Conservation (phyloP, 2,113 vertebrate species). For the Xenopus borealis region DNA sequence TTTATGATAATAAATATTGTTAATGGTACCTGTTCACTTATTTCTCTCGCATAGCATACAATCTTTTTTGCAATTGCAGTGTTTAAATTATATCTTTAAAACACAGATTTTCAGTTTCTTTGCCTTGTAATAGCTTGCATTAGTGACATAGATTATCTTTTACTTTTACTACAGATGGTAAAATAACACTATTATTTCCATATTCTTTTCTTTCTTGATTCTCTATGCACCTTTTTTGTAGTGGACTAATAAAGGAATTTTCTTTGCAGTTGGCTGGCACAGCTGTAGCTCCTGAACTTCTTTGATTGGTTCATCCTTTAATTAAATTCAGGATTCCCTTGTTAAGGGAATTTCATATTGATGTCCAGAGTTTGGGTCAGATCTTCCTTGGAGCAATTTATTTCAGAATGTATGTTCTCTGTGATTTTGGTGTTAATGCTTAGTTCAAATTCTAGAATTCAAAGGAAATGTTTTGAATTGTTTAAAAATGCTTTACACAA, state of each 20-base stretch:
- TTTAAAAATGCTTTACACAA: not conserved
- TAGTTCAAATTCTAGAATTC: constrained; percentile 2
- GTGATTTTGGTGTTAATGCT: constrained; percentile 18
- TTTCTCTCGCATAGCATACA: too few species aligned
- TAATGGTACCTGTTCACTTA: too few species aligned
- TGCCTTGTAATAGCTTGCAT: too few species aligned
- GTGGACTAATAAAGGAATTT: constrained; percentile 18
- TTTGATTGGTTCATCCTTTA: constrained; percentile 7
- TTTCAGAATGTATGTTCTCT: constrained; percentile 17
- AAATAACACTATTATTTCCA: too few species aligned
- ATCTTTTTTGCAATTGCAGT: too few species aligned
- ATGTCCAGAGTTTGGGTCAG: constrained; percentile 25
- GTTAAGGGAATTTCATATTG: constrained; percentile 16
- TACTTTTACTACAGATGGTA: too few species aligned
- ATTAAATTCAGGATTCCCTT: constrained; percentile 31
- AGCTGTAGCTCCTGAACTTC: constrained; percentile 21
- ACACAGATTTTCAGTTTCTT: too few species aligned
- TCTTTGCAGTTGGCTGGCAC: constrained; percentile 19
- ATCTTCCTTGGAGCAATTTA: constrained; percentile 34
- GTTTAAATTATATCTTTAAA: too few species aligned
- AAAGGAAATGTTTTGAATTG: not conserved
- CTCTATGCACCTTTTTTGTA: not conserved
- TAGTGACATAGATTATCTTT: too few species aligned
- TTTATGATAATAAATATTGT: too few species aligned
- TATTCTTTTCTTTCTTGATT: too few species aligned